These are phyloP conservation scores for Acanthococcus lagerstroemiae DNA, from an alignment of 2,888 invertebrate genomes.

Conservation along the genomic window DNA sequence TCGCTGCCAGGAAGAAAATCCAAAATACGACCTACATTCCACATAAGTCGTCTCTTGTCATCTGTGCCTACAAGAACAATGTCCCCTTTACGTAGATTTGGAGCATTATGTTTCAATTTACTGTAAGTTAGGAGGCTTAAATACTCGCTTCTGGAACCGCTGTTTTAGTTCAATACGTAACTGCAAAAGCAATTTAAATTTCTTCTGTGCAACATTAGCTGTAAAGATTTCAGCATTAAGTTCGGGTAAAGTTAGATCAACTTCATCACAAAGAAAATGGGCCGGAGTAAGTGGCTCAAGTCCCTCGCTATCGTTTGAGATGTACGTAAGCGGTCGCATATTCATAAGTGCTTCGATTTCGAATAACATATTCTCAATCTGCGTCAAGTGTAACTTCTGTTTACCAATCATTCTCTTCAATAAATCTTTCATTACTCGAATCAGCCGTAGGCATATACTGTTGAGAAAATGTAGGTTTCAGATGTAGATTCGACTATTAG, in stretches of 20 bases:
- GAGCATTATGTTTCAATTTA: background rate
- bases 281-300: background rate
- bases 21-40: background rate
- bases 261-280: background rate
- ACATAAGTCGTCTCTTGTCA: background rate
- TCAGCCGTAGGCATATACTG: too few species aligned
- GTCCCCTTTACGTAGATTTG: background rate
- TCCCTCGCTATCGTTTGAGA: background rate
- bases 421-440: background rate
- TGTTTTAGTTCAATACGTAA: background rate
- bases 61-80: background rate
- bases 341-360: background rate
- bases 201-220: background rate
- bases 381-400: background rate
- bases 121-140: background rate
- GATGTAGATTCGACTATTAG: too few species aligned
- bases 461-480: too few species aligned
- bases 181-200: background rate
- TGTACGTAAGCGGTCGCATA: background rate
- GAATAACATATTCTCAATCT: background rate
- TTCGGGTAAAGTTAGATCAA: background rate
- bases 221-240: background rate
- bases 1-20: too few species aligned
- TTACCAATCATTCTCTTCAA: background rate
- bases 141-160: background rate